Conservation (phyloP, 1,140 invertebrate genomes). For the Heliconius hewitsoni region DNA sequence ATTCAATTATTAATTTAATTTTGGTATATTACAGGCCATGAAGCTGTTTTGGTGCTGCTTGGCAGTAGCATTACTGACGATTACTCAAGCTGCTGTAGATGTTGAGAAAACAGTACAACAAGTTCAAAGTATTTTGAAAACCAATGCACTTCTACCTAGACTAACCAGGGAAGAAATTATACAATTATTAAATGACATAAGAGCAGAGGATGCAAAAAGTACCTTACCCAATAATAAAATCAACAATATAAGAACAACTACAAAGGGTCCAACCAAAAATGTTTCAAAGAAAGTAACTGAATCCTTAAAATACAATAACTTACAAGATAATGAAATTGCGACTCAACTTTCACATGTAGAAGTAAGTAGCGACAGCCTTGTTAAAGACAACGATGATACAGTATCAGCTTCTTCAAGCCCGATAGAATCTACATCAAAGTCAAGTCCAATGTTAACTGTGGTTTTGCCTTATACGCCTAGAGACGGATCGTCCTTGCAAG, state of each 20-base stretch:
- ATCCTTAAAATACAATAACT: constrained; percentile 46
- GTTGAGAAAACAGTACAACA: constrained; percentile 82
- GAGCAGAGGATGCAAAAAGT: constrained; percentile 75
- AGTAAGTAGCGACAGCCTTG: not conserved
- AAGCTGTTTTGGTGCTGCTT: constrained; percentile 61
- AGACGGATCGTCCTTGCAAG: constrained; percentile 73
- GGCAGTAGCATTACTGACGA: constrained; percentile 44
- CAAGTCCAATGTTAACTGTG: constrained; percentile 59
- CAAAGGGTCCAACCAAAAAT: not conserved
- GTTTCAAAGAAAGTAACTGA: constrained; percentile 27
- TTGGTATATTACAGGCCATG: constrained; percentile 65
- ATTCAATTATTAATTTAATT: not conserved
- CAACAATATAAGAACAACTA: constrained; percentile 29
- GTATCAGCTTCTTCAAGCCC: constrained; percentile 21
- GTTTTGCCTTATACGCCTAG: constrained; percentile 73
- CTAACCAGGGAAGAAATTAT: constrained; percentile 83
- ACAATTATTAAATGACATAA: constrained; percentile 83
- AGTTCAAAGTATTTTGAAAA: constrained; percentile 82
- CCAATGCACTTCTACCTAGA: constrained; percentile 81
- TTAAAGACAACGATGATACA: not conserved
- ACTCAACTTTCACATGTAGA: constrained; percentile 36
- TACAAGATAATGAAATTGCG: constrained; percentile 59
- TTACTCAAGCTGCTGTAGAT: constrained; percentile 58
- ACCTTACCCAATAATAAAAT: constrained; percentile 45
- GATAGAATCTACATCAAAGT: constrained; percentile 62